phyloP scores from a whole-genome alignment of 1,140 invertebrate species.

The Achroia grisella region DNA sequence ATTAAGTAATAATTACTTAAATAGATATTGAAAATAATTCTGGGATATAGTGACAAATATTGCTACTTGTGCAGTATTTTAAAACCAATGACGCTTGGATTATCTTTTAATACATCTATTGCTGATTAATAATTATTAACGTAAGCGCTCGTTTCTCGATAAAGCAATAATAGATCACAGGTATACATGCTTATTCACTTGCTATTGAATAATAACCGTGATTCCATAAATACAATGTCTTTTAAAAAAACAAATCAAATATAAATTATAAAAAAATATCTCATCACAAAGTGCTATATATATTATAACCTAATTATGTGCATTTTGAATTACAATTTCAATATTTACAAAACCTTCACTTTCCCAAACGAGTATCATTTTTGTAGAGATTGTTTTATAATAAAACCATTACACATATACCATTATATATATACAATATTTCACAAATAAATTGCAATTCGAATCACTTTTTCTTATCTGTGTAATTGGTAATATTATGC shows the following conservation, averaged over 20 bases:
- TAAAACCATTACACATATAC: constrained; percentile 3
- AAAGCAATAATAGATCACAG: not conserved
- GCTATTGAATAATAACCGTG: constrained; percentile 1
- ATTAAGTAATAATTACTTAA: too few relatives aligned
- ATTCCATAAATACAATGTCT: constrained; percentile 17
- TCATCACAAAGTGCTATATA: constrained; percentile 2
- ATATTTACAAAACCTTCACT: not conserved
- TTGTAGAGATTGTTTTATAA: too few relatives aligned
- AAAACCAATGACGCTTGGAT: too few relatives aligned
- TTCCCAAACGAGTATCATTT: too few relatives aligned
- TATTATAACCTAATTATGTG: not conserved
- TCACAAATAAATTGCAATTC: constrained; percentile 5
- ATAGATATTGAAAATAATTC: too few relatives aligned
- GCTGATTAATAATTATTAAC: too few relatives aligned
- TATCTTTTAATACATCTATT: too few relatives aligned
- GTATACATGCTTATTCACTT: constrained; percentile 17
- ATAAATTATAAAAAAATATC: constrained; percentile 1
- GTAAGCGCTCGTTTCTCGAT: too few relatives aligned
- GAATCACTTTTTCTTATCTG: constrained; percentile 1
- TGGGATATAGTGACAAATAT: too few relatives aligned
- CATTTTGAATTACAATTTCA: not conserved
- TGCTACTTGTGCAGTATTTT: too few relatives aligned
- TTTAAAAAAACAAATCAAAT: constrained; percentile 9
- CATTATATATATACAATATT: constrained; percentile 17
- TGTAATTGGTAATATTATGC: too few relatives aligned